Conservation (phyloP, 2,888 invertebrate species). For the Melinaea menophilus region DNA sequence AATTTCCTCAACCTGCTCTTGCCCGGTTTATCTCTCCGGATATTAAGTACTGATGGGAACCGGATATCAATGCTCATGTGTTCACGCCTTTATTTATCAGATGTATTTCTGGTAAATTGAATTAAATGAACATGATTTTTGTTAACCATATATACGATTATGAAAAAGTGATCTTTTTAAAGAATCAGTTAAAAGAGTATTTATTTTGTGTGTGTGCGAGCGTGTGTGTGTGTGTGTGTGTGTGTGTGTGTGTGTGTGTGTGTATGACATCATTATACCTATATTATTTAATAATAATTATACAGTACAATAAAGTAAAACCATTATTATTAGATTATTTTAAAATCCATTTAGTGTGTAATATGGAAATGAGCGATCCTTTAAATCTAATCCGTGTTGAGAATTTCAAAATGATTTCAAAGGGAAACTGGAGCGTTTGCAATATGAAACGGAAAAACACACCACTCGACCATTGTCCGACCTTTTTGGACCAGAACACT, state of each 20-base stretch:
- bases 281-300: too few relatives aligned
- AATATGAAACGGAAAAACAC: slow-evolving; percentile 16
- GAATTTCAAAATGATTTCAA: slow-evolving; percentile 2
- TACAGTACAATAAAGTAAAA: too few relatives aligned
- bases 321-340: too few relatives aligned
- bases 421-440: slow-evolving; percentile 12
- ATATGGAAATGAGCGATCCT: not conserved
- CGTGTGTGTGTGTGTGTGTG: too few relatives aligned
- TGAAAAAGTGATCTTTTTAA: too few relatives aligned
- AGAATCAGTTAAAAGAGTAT: too few relatives aligned
- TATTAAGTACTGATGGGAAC: slow-evolving; percentile 60
- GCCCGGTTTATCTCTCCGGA: slow-evolving; percentile 46
- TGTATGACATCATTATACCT: too few relatives aligned
- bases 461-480: slow-evolving; percentile 16
- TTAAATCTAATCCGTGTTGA: not conserved
- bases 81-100: slow-evolving; percentile 31
- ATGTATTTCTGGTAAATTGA: not conserved
- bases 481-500: not conserved
- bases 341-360: not conserved
- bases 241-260: too few relatives aligned
- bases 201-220: too few relatives aligned
- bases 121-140: not conserved
- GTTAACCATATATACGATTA: too few relatives aligned
- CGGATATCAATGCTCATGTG: slow-evolving; percentile 61
- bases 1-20: slow-evolving; percentile 33